Base-by-base conservation (phyloP, 2,113 vertebrate species). In the Excalfactoria chinensis region DNA sequence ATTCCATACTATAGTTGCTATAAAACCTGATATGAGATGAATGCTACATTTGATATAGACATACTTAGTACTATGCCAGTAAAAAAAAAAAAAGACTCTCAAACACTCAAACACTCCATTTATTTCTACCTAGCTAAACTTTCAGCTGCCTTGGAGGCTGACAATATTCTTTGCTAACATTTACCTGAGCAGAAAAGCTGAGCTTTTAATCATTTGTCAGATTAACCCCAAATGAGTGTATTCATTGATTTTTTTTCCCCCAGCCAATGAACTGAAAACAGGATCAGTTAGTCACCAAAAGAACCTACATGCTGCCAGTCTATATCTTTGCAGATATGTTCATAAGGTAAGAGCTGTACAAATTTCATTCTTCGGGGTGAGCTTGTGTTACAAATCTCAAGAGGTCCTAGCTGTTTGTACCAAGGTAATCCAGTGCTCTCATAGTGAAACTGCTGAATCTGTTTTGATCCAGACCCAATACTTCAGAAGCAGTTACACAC, bases 11-110 rank as follows among this genome's bases (percentile, higher is more conserved):
- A 37, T 25, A 85, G 77, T 72, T 53, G 35, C 34, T 79, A 73
- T 91, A 95, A 95, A 96, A 93, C 9, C 64, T 84, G 30, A 25
- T 88, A 83, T 74, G 75, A 80, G 75, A 79, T 35, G 73, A 94
- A 88, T 48, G 37, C 85, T 88, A 68, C 0, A 3, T 79, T 78
- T 91, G 53, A 64, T 94, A 81, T 15, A 72, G 20, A 70, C 49
- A 60, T 32, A 63, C 58, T 93, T 81, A 92, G 55, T 75, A 58
- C 23, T 76, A 17, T 34, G 43, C 58, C 51, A 76, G 44, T 43
- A 86, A 86, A 85, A 93, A 76, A 76, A 49, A 56, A 9, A 67
- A n/a, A n/a, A n/a, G n/a, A n/a, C n/a, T n/a, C n/a, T 59, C 37
- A 37, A 37, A 37, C 37, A 37, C n/a, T 76, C 23, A 88, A 84